These are phyloP conservation scores for Ptychoptera albimana DNA, from an alignment of 2,888 invertebrate genomes.

Conservation along the genomic window DNA sequence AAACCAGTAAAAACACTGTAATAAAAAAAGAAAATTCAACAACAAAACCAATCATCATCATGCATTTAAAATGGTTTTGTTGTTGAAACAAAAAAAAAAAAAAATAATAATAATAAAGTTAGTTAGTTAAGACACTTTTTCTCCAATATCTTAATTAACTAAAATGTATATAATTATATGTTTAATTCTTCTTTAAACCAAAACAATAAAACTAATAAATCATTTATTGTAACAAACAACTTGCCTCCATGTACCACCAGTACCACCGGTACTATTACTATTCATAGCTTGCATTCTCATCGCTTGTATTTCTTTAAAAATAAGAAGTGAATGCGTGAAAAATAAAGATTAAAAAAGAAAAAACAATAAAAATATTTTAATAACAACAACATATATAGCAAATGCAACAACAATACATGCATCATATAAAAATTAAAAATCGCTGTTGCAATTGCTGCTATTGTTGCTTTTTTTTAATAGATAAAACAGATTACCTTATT, in stretches of 20 bases:
- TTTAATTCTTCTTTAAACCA: background rate
- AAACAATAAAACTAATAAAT: background rate
- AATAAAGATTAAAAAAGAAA: too few species aligned
- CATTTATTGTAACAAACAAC: constrained; percentile 11
- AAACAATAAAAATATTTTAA: too few species aligned
- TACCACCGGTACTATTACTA: constrained; percentile 14
- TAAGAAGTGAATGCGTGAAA: constrained; percentile 1
- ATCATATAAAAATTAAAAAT: too few species aligned
- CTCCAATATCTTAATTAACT: background rate
- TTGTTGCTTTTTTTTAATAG: too few species aligned
- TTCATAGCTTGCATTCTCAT: constrained; percentile 24
- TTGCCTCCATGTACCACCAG: constrained; percentile 26
- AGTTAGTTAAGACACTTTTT: background rate
- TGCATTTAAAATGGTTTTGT: too few species aligned
- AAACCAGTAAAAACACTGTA: too few species aligned
- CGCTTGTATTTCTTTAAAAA: constrained; percentile 25
- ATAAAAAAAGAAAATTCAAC: too few species aligned
- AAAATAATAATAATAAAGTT: background rate
- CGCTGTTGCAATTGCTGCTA: too few species aligned
- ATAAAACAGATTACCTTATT: too few species aligned
- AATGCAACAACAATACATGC: too few species aligned
- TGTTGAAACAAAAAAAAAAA: background rate
- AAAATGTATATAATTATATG: background rate
- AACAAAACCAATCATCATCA: too few species aligned
- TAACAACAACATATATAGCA: too few species aligned